These are phyloP conservation scores for Atta colombica DNA, from an alignment of 1,140 invertebrate genomes.

Conservation along the genomic window DNA sequence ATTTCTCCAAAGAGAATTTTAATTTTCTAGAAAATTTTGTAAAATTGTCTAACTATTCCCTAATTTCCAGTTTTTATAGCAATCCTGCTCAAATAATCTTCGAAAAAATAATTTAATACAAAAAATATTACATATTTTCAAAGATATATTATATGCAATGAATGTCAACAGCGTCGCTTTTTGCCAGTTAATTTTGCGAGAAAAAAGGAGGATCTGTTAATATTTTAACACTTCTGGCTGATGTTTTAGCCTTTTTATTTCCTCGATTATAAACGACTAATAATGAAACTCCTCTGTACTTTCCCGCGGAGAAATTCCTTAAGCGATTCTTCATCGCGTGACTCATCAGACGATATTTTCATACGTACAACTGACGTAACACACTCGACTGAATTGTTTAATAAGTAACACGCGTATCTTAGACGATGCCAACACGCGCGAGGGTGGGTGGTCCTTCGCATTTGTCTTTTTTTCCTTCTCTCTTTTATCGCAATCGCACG, in stretches of 20 bases:
- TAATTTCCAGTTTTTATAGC: no score
- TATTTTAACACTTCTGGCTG: neutral
- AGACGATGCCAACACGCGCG: constrained; percentile 57
- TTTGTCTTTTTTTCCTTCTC: constrained; percentile 26
- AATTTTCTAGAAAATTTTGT: no score
- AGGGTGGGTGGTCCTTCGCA: neutral
- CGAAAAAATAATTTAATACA: neutral
- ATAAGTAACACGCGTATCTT: constrained; percentile 52
- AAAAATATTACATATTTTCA: neutral
- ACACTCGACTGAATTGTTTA: constrained; percentile 49
- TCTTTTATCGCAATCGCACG: constrained; percentile 56
- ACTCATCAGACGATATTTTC: constrained; percentile 71
- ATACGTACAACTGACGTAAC: constrained; percentile 70
- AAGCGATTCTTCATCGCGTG: constrained; percentile 54
- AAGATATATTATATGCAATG: neutral
- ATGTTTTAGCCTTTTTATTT: neutral
- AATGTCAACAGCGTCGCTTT: no score
- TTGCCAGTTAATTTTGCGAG: neutral
- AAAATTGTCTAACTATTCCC: no score
- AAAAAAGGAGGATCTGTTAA: neutral
- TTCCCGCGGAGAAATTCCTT: constrained; percentile 64
- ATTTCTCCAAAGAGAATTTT: no score
- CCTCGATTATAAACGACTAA: neutral
- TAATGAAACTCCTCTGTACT: neutral
- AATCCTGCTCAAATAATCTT: neutral